Evolutionary conservation across 2,113 vertebrate species (phyloP), one percentile per base, ranked within the genome.

Genomic region (Gorsachius goisagi): DNA sequence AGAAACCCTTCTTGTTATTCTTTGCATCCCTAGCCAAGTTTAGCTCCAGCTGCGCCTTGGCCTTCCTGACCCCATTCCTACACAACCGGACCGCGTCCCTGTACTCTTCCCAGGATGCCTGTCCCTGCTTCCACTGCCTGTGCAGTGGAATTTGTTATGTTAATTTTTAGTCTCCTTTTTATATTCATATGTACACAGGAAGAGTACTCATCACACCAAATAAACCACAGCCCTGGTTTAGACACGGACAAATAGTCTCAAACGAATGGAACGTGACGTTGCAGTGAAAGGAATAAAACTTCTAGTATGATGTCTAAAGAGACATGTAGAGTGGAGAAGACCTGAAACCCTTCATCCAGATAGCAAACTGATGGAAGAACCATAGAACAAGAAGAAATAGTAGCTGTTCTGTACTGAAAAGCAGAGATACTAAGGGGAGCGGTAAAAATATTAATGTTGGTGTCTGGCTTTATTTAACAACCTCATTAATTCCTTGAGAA

Each of bases 401-500:
- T 35, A 55, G 64, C 64, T 92, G 64, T n/a, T 88, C 30, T 59
- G 67, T 41, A 33, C 58, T 72, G 73, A 72, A 71, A 94, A 92
- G 77, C 47, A 81, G 77, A 88, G 53, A 66, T 62, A 41, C 45
- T 39, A 50, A 76, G 15, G 55, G 83, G 22, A 86, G 20, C 2
- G 26, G 77, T 88, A 91, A 90, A 96, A 92, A 67, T 71, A 80
- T 93, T 95, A 73, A 93, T 85, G 49, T 69, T 22, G 2, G 44
- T 68, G 83, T 58, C 81, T 94, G 92, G 74, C 89, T 96, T 88
- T 96, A 85, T 75, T 97, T 89, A 78, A 80, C 41, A 78, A 47
- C 32, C 39, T 75, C 71, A 66, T 93, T 94, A 93, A 95, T 95
- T 91, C 73, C 73, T 37, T 72, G 75, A 87, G 80, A 80, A 83